Evolutionary conservation across 2,888 invertebrate species (phyloP), one percentile per base, ranked within the genome.

Genomic region (Adelphocoris suturalis): DNA sequence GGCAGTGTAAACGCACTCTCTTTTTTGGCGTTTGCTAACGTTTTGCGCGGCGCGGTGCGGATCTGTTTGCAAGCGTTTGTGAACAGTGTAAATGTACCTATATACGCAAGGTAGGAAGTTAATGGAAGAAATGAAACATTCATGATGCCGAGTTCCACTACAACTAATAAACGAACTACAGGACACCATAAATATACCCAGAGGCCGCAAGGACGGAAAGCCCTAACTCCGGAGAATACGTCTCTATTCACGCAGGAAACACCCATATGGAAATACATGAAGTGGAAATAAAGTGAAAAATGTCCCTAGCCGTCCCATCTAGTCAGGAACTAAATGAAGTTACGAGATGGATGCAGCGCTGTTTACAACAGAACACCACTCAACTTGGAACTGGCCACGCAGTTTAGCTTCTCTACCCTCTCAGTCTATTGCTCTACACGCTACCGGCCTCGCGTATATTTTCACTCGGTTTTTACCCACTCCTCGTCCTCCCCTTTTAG

Each of bases 261-360:
- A 19, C 68, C 68, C 68, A 27, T 68, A 68, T 68, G 68, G 82
- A 23, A 82, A 82, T 82, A 52, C 82, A 82, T 52, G 82, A 52
- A 82, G 82, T 82, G 82, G 82, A 82, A 52, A 82, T 82, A 82
- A 82, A 82, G 82, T 82, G 47, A 82, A 82, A 82, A 82, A 82
- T 52, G 82, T 82, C 48, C 82, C n/a, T 13, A 23, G 82, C 47
- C 82, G 48, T 68, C 68, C 68, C 23, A 68, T 68, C 68, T 16
- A 48, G 82, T 47, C 47, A 47, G 78, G 47, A 23, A 19, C 47
- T 52, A 82, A 52, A 82, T 82, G 82, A 82, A 82, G 82, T 82
- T 52, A 52, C 52, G 47, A 82, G 82, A 82, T 82, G 82, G 23
- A 82, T 82, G 82, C 82, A 52, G 82, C 82, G 27, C 52, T 82